These are phyloP conservation scores for Crotalus horridus DNA, from an alignment of 2,113 vertebrate genomes.

Conservation along the genomic window DNA sequence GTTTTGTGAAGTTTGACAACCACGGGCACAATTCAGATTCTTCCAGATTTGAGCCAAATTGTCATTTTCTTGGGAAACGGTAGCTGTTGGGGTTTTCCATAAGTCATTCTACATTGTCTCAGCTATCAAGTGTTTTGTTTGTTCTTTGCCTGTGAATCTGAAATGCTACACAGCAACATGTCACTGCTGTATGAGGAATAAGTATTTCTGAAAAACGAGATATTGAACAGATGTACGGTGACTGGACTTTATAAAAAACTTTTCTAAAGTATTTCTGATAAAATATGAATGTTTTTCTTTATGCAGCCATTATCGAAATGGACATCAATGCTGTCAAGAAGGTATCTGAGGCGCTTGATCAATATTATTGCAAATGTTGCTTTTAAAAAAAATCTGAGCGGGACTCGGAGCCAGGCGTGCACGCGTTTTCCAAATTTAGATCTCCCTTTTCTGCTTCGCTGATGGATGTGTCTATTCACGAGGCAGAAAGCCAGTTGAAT, in stretches of 20 bases:
- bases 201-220: not conserved
- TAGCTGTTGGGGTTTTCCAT: not conserved
- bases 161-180: not conserved
- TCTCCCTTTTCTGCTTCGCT: no score
- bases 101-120: not conserved
- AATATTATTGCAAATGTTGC: not conserved
- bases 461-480: not conserved
- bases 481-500: not conserved
- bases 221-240: not conserved
- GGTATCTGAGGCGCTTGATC: slow-evolving; percentile 62
- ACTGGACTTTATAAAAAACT: accelerated
- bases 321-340: slow-evolving; percentile 76
- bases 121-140: not conserved
- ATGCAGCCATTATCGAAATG: slow-evolving; percentile 79
- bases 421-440: not conserved
- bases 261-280: not conserved
- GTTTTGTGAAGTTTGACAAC: not conserved
- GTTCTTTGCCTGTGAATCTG: not conserved
- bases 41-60: not conserved
- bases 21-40: not conserved
- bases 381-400: not conserved
- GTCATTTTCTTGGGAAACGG: not conserved
- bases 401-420: not conserved
- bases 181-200: not conserved
- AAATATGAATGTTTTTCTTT: not conserved